A percentile compares a stretch with the other conserved stretches of the same genome.
phyloP scores from a whole-genome alignment of 2,797 vertebrate species.

The Smutsia temminckii region DNA sequence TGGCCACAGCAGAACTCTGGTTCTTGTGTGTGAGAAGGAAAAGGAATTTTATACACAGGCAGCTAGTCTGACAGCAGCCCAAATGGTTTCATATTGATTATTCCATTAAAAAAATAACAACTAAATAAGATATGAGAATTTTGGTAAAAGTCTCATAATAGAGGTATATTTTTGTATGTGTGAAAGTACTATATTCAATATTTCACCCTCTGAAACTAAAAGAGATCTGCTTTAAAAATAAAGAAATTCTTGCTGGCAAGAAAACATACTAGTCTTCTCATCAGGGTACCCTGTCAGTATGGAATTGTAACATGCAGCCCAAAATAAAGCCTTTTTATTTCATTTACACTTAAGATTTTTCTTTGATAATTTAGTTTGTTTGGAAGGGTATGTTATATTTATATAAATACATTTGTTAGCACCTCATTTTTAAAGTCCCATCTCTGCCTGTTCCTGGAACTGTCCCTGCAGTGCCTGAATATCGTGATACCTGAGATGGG shows the following conservation, averaged over 20 bases:
- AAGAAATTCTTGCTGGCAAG: slow-evolving; percentile 42
- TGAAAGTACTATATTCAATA: slow-evolving; percentile 54
- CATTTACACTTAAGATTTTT: neutral
- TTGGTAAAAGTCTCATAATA: slow-evolving; percentile 20
- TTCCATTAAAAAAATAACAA: slow-evolving; percentile 70
- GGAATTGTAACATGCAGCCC: neutral
- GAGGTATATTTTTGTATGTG: slow-evolving; percentile 48
- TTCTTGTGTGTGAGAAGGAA: slow-evolving; percentile 43
- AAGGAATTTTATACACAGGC: slow-evolving; percentile 52
- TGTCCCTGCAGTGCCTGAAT: neutral
- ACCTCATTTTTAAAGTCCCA: neutral
- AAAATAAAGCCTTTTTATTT: slow-evolving; percentile 15
- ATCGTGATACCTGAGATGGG: neutral
- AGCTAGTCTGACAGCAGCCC: slow-evolving; percentile 67
- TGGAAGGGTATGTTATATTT: neutral
- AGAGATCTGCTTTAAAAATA: slow-evolving; percentile 69
- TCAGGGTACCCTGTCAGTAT: slow-evolving; percentile 27
- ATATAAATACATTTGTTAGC: neutral
- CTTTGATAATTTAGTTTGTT: slow-evolving; percentile 15
- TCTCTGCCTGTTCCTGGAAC: neutral
- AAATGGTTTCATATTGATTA: slow-evolving; percentile 60
- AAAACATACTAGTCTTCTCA: slow-evolving; percentile 45
- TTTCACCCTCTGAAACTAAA: slow-evolving; percentile 55
- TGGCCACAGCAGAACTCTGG: neutral
- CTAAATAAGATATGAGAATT: slow-evolving; percentile 68